Evolutionary conservation across 2,113 vertebrate species (phyloP), one percentile per base, ranked within the genome.

Genomic region (Cygnus buccinator): DNA sequence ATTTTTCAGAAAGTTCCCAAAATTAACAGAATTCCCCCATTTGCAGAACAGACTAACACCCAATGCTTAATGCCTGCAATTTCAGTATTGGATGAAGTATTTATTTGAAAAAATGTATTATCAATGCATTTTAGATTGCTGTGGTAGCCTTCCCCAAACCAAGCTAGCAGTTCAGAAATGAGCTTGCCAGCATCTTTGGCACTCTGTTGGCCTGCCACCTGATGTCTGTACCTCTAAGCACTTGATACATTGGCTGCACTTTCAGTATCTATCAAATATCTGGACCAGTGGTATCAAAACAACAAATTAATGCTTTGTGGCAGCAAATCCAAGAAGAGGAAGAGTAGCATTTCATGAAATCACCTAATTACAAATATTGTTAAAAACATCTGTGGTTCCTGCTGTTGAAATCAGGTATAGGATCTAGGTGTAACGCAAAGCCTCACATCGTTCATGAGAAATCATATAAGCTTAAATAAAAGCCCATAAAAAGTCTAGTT

Each of bases 181-280:
- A 93, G 35, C 70, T 87, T 90, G 86, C 92, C 90, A 87, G 21
- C 61, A 7, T 65, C 61, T 90, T 95, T 96, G 92, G 84, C 96
- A 59, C 28, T 72, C 21, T 58, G 0, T 84, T 93, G 21, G 68
- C 31, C 58, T 96, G 90, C 86, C 86, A 84, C 11, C 58, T 87
- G 52, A 82, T 84, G 54, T 62, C 70, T 89, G 0, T 70, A 26
- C 63, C 78, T 43, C 84, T 91, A 96, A 96, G 62, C 87, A 81
- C 91, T 93, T 94, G 48, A 55, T 87, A 89, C 61, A 35, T 95
- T 96, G 92, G 90, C 95, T 92, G 46, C 48, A 68, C 39, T 87
- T 87, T 63, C 75, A 62, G 11, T 78, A 87, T 78, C 76, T 84
- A 84, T 94, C 79, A 93, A 72, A 20, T 95, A 78, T 87, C 70